Percentiles rank a stretch among this genome's conserved stretches.
Evolutionary conservation across 2,888 invertebrate species (phyloP).

Genomic region (Bhutanitis thaidina): DNA sequence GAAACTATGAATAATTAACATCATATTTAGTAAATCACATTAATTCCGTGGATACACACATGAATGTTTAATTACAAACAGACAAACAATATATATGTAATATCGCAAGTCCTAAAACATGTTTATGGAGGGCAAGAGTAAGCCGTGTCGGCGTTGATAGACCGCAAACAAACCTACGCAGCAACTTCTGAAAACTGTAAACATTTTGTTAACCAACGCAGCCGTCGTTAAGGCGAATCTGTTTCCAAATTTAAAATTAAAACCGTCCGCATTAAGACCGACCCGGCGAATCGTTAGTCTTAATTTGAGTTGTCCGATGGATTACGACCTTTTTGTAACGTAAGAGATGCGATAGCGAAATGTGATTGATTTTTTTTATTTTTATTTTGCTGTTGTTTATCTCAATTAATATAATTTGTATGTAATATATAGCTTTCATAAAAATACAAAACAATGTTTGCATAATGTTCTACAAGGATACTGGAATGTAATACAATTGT

Average conservation of each 20-base stretch:
- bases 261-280: slow-evolving; percentile 61
- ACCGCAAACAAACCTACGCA: slow-evolving; percentile 6
- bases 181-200: slow-evolving; percentile 19
- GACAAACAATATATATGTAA: not conserved
- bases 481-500: too few species aligned
- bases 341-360: slow-evolving; percentile 26
- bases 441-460: too few species aligned
- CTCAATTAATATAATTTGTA: too few species aligned
- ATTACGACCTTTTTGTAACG: slow-evolving; percentile 26
- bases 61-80: not conserved
- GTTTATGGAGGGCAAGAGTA: not conserved
- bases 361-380: too few species aligned
- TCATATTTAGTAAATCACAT: too few species aligned
- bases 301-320: slow-evolving; percentile 62
- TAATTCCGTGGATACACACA: too few species aligned
- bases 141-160: not conserved
- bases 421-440: too few species aligned
- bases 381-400: too few species aligned
- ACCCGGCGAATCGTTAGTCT: slow-evolving; percentile 68
- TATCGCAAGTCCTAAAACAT: not conserved
- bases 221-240: slow-evolving; percentile 60
- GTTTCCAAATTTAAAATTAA: slow-evolving; percentile 72
- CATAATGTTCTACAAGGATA: too few species aligned
- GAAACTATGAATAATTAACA: too few species aligned
- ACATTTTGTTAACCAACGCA: slow-evolving; percentile 25